Evolutionary conservation across 2,888 invertebrate genomes (phyloP), one percentile per base, ranked within the genome.

Genomic region (Leptinotarsa tumamoca): DNA sequence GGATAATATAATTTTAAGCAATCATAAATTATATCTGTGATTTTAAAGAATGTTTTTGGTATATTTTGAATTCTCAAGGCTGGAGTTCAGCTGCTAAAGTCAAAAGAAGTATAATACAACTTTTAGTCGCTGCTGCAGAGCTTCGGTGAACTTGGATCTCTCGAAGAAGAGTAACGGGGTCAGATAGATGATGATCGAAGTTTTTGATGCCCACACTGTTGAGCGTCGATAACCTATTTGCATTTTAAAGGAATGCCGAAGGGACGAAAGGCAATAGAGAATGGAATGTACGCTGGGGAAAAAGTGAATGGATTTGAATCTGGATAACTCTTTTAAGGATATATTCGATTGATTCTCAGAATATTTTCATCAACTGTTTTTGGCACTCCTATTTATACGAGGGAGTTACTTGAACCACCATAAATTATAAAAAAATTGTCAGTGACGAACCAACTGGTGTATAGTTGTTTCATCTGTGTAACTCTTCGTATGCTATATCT

Each of bases 211-310:
- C 4, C 87, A 82, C 82, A 78, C 83, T 87, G 82, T 79, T 94
- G 93, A n/a, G 94, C 93, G 85, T 96, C 95, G 85, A 97, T 95
- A 76, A 97, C 91, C 97, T 97, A 97, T 82, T 93, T 92, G 87
- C 97, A 97, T 76, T 84, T 81, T 68, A 96, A 93, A 18, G 97
- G 97, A 58, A 95, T 94, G 5, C 92, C 90, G 87, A 96, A 97
- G 89, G 88, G 96, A 95, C 27, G 97, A 96, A 86, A 66, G n/a
- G 61, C 13, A 23, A 70, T n/a, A 58, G 49, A 23, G 18, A 69
- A 10, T 43, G 23, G 14, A 58, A 4, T 18, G 18, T 15, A 14
- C 23, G 43, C 43, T 43, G 43, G 43, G 3, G 4, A 17, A 27
- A 4, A 58, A 58, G 21, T 10, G 4, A 58, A 14, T 23, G 14